phyloP scores from a whole-genome alignment of 2,113 vertebrate species.

The Rafetus swinhoei region DNA sequence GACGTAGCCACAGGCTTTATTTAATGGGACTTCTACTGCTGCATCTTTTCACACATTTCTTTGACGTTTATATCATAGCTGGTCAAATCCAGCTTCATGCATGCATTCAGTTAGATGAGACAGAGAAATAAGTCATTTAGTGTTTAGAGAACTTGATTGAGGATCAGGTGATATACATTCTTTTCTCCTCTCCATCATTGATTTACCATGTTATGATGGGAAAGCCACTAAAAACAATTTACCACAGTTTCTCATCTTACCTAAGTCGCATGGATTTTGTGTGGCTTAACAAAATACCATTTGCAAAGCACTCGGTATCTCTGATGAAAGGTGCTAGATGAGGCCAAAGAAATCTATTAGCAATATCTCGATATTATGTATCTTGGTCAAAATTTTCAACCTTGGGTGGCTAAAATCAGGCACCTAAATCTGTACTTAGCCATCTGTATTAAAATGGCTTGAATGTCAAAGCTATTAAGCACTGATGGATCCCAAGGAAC shows the following conservation, averaged over 20 bases:
- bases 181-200: background rate
- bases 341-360: background rate
- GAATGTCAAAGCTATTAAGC: background rate
- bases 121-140: background rate
- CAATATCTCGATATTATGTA: background rate
- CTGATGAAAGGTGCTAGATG: background rate
- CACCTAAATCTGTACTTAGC: background rate
- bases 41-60: too few relatives aligned
- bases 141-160: background rate
- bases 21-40: too few relatives aligned
- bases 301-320: background rate
- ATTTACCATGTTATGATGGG: background rate
- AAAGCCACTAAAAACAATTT: background rate
- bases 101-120: background rate
- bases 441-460: background rate
- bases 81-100: too few relatives aligned
- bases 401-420: background rate
- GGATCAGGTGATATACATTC: background rate
- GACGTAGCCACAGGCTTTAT: too few relatives aligned
- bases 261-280: background rate
- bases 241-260: background rate
- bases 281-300: background rate
- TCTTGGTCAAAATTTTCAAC: background rate
- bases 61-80: too few relatives aligned
- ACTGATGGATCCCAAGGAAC: background rate